Evolutionary conservation across 1,140 invertebrate genomes (phyloP).

Genomic region (Pseudomyrmex sp.): DNA sequence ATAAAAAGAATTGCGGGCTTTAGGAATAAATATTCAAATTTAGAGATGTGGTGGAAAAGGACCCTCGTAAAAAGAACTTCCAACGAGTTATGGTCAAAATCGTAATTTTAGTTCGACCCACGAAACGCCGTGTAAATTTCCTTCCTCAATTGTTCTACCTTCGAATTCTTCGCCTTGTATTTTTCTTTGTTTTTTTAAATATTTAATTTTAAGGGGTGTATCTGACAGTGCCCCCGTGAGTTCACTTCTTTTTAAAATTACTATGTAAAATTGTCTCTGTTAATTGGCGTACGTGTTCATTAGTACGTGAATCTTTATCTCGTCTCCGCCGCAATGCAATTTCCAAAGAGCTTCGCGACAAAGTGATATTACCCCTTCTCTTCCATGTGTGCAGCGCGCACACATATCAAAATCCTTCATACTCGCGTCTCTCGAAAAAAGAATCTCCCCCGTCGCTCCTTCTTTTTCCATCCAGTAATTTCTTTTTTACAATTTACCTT

Average conservation of each 20-base stretch:
- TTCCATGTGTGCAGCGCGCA: background rate
- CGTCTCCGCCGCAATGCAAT: constrained; percentile 15
- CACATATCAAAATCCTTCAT: constrained; percentile 14
- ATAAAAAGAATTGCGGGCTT: constrained; percentile 20
- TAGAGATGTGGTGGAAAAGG: background rate
- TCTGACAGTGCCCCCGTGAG: too few relatives aligned
- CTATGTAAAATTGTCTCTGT: background rate
- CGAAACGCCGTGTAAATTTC: too few relatives aligned
- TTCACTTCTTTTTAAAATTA: too few relatives aligned
- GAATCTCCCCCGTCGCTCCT: too few relatives aligned
- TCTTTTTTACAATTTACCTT: constrained; percentile 32
- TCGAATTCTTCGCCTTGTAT: too few relatives aligned
- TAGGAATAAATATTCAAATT: constrained; percentile 13
- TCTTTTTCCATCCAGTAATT: background rate
- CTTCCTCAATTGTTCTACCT: too few relatives aligned
- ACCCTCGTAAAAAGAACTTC: background rate
- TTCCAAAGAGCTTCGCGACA: constrained; percentile 28
- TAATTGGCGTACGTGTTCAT: constrained; percentile 30
- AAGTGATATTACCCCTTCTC: constrained; percentile 19
- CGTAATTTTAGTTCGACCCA: background rate
- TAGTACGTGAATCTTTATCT: constrained; percentile 42
- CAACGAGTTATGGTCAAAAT: background rate
- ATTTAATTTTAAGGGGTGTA: too few relatives aligned
- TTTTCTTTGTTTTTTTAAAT: too few relatives aligned
- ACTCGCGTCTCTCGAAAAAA: constrained; percentile 15